phyloP scores from a whole-genome alignment of 2,797 vertebrate genomes.

The Epinephelus awoara region DNA sequence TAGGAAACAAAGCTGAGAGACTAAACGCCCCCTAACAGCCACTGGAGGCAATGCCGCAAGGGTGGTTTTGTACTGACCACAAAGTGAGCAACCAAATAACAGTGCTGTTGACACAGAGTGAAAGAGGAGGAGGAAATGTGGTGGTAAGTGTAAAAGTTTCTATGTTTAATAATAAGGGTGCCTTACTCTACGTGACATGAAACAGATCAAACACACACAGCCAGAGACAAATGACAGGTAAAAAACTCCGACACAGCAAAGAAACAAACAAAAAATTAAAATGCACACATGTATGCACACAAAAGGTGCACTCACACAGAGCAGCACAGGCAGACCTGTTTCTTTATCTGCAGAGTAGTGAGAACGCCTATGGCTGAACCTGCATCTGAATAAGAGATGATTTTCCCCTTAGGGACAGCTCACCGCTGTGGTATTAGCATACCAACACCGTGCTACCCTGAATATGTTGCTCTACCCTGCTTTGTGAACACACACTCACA shows the following conservation, averaged over 20 bases:
- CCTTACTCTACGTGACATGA: conserved; percentile 26
- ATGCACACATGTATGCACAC: conserved; percentile 6
- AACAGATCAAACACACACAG: conserved; percentile 29
- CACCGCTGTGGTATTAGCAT: conserved; percentile 73
- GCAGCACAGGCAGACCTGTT: conserved; percentile 35
- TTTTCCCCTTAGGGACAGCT: conserved; percentile 69
- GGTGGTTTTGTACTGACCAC: conserved; percentile 21
- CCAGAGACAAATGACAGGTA: conserved; percentile 29
- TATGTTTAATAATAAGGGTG: conserved; percentile 38
- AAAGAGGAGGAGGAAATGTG: conserved; percentile 21
- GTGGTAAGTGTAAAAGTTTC: conserved; percentile 16
- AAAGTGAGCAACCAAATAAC: background rate
- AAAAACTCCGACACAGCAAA: conserved; percentile 21
- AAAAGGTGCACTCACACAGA: conserved; percentile 23
- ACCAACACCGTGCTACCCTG: conserved; percentile 53
- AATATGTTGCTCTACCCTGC: conserved; percentile 54
- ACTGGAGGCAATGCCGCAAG: conserved; percentile 21
- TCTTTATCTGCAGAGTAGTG: conserved; percentile 57
- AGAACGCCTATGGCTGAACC: conserved; percentile 60
- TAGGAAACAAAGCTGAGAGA: conserved; percentile 28
- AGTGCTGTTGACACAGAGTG: background rate
- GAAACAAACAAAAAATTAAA: background rate
- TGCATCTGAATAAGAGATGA: conserved; percentile 71
- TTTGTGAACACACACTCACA: conserved; percentile 34
- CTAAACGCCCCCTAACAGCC: conserved; percentile 24